Conservation (phyloP, 2,113 vertebrate species). For the Xyrauchen texanus region DNA sequence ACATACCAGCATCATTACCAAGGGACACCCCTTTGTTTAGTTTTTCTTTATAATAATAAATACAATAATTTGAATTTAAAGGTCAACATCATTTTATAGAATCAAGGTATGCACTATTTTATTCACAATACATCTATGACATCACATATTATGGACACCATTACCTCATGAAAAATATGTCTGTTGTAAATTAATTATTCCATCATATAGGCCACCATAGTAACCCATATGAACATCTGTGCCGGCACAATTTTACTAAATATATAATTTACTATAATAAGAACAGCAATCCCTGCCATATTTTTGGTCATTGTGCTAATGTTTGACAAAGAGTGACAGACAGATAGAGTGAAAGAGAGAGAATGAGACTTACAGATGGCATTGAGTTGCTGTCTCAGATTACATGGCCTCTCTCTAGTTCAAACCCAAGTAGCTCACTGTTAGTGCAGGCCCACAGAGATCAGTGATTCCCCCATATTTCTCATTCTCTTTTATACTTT, state of each 20-base stretch:
- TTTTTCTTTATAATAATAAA: no score
- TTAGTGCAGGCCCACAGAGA: neutral
- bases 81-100: no score
- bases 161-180: neutral
- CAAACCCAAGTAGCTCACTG: slow-evolving; percentile 6
- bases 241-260: slow-evolving; percentile 3
- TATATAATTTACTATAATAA: neutral
- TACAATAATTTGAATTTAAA: no score
- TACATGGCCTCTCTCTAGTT: slow-evolving; percentile 9
- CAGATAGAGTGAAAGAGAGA: slow-evolving; percentile 12
- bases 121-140: neutral
- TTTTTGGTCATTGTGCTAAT: slow-evolving; percentile 1
- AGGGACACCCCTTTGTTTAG: no score
- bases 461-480: slow-evolving; percentile 3
- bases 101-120: neutral
- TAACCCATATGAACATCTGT: slow-evolving; percentile 16
- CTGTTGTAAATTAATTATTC: slow-evolving; percentile 16
- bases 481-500: slow-evolving; percentile 6
- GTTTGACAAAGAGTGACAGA: slow-evolving; percentile 17
- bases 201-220: slow-evolving; percentile 28
- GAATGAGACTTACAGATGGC: neutral
- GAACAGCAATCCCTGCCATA: slow-evolving; percentile 4
- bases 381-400: slow-evolving; percentile 13
- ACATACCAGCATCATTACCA: no score
- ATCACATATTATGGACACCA: neutral